Percentiles rank a stretch among this genome's conserved stretches.
Evolutionary conservation across 2,113 vertebrate species (phyloP).

Genomic region (Istiophorus platypterus): DNA sequence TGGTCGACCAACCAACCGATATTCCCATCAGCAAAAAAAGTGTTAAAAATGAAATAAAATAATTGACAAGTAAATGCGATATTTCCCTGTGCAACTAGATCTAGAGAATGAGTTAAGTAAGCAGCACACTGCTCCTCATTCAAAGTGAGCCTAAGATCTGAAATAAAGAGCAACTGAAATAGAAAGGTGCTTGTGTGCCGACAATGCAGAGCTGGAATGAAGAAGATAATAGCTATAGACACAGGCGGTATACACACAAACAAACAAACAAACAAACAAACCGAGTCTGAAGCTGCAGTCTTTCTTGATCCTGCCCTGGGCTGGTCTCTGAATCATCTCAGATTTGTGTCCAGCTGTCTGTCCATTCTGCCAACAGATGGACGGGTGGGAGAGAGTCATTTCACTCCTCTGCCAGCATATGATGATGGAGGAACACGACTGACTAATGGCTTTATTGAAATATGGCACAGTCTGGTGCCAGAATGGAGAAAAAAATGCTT

Average conservation of each 20-base stretch:
- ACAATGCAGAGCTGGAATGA: background rate
- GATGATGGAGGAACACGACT: constrained; percentile 25
- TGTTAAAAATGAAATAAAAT: too few species aligned
- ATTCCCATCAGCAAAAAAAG: background rate
- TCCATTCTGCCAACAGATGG: constrained; percentile 56
- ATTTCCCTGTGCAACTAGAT: background rate
- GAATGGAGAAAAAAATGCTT: background rate
- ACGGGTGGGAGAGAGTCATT: constrained; percentile 36
- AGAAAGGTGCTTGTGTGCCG: background rate
- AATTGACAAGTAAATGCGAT: background rate
- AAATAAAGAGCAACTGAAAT: background rate
- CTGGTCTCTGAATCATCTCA: constrained; percentile 33
- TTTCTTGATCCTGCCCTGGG: constrained; percentile 4
- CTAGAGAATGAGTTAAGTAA: background rate
- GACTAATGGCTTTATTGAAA: constrained; percentile 45
- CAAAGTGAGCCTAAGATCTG: background rate
- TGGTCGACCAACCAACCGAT: background rate
- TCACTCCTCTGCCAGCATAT: constrained; percentile 38
- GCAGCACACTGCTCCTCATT: background rate
- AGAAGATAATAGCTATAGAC: background rate
- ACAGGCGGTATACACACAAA: background rate
- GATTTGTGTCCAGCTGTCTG: constrained; percentile 58
- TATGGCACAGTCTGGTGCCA: background rate
- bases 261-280: constrained; percentile 6
- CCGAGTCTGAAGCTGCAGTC: constrained; percentile 2